These are phyloP conservation scores for Pedionomus torquatus DNA, from an alignment of 2,113 vertebrate genomes.

Conservation along the genomic window DNA sequence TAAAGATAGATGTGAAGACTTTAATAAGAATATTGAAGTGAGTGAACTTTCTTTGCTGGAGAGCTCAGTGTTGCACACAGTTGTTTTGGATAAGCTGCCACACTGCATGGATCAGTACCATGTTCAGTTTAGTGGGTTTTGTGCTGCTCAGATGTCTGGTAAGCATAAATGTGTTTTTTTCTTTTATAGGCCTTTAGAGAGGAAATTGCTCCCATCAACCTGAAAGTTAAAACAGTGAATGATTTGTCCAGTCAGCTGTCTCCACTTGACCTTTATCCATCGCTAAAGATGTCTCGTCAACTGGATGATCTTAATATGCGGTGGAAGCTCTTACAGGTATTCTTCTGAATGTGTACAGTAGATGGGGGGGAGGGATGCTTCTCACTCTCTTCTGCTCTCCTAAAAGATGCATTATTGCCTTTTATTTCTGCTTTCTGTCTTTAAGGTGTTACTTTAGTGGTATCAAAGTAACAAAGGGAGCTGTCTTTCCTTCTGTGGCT, in stretches of 20 bases:
- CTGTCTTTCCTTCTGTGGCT: not conserved
- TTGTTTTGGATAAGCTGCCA: not conserved
- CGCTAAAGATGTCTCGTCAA: slow-evolving; percentile 89
- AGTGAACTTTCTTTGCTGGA: not conserved
- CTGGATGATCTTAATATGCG: slow-evolving; percentile 95
- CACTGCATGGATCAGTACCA: not conserved
- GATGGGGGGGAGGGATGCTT: not conserved
- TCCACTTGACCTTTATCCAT: slow-evolving; percentile 91
- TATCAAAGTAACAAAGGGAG: not conserved
- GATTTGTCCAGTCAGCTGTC: slow-evolving; percentile 90
- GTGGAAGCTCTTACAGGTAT: slow-evolving; percentile 94
- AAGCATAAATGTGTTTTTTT: not conserved
- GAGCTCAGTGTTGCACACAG: not conserved
- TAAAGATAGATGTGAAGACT: not conserved
- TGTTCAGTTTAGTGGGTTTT: not conserved
- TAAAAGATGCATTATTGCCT: not conserved
- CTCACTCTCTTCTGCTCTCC: not conserved
- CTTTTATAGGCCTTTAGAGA: slow-evolving; percentile 87
- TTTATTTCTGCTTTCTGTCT: not conserved
- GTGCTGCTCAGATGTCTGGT: not conserved
- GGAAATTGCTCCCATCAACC: slow-evolving; percentile 87
- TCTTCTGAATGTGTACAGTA: not conserved
- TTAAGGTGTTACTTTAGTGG: not conserved
- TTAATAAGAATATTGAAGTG: not conserved
- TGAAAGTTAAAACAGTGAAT: slow-evolving; percentile 89